Percentiles rank a stretch among this genome's conserved stretches.
Conservation (phyloP, 2,888 invertebrate species). For the Philopedon plagiatum region DNA sequence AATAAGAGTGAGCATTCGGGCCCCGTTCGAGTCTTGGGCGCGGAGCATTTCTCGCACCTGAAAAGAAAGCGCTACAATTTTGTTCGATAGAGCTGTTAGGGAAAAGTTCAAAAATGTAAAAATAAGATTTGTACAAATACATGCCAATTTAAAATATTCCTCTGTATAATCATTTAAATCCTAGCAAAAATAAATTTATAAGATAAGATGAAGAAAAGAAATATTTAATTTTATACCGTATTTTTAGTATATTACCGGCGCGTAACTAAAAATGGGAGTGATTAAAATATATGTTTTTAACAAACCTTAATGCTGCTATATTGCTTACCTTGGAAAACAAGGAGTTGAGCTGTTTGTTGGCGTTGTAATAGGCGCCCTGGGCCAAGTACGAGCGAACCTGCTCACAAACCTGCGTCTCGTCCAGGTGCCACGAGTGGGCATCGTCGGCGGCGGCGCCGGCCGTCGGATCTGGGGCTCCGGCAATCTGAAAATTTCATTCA, state of each 20-base stretch:
- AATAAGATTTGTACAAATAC: no score
- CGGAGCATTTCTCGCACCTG: conserved; percentile 89
- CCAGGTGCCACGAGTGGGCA: conserved; percentile 89
- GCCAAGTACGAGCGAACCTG: conserved; percentile 87
- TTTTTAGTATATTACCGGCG: no score
- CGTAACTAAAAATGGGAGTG: no score
- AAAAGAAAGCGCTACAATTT: no score
- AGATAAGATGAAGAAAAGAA: no score
- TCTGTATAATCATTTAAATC: no score
- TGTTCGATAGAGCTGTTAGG: no score
- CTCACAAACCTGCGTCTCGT: conserved; percentile 89
- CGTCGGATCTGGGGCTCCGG: conserved; percentile 89
- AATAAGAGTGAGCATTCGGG: conserved; percentile 87
- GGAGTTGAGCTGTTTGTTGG: conserved; percentile 87
- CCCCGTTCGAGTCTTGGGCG: conserved; percentile 88
- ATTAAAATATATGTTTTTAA: neutral
- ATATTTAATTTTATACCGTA: no score
- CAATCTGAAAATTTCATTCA: conserved; percentile 67
- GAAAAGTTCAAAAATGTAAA: no score
- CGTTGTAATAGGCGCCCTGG: conserved; percentile 88
- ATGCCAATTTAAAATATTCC: no score
- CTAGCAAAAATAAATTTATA: no score
- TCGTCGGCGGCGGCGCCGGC: conserved; percentile 89
- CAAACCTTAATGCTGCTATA: neutral
- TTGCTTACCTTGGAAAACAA: conserved; percentile 84